Evolutionary conservation across 2,888 invertebrate species (phyloP), one percentile per base, ranked within the genome.

Genomic region (Pimpla rufipes): DNA sequence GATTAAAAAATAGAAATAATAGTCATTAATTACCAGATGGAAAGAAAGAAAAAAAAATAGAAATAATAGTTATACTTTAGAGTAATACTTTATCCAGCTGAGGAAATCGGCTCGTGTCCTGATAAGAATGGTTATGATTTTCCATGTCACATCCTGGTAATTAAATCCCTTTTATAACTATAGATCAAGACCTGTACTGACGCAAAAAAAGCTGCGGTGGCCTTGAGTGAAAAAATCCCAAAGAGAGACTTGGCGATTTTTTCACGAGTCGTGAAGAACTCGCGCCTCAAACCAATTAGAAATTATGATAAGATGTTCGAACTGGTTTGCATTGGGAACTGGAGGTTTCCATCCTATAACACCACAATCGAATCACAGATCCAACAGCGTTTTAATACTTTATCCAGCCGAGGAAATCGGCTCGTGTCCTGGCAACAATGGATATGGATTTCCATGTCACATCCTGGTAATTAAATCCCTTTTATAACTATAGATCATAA

Each of bases 401-500:
- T 37, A 37, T 59, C 16, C 2, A 8, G 16, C 16, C 16, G 8
- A 7, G 6, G 0, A 18, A 59, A n/a, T 59, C 40, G 8, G 37
- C n/a, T 10, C 10, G 16, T 40, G 40, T 62, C 37, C 3, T 37
- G 2, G 59, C 37, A 59, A 59, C 59, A 18, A 57, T 35, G 10
- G 4, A 40, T 18, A 62, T 35, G 16, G 16, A 37, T 62, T n/a
- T 16, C 11, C 37, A 62, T 18, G n/a, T 40, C 40, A 62, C 37
- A 62, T 62, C 18, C 62, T 40, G 57, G 71, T 73, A 73, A 73
- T 73, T 59, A 59, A 59, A 73, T 57, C 23, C 18, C 23, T 59
- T 42, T 11, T 16, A n/a, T n/a, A 59, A 35, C 13, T 45, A 45
- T 59, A 73, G 23, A 73, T 35, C 29, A 29, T 13, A 45, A 73